Base-by-base conservation (phyloP, 2,797 vertebrate genomes). In the Clangula hyemalis region DNA sequence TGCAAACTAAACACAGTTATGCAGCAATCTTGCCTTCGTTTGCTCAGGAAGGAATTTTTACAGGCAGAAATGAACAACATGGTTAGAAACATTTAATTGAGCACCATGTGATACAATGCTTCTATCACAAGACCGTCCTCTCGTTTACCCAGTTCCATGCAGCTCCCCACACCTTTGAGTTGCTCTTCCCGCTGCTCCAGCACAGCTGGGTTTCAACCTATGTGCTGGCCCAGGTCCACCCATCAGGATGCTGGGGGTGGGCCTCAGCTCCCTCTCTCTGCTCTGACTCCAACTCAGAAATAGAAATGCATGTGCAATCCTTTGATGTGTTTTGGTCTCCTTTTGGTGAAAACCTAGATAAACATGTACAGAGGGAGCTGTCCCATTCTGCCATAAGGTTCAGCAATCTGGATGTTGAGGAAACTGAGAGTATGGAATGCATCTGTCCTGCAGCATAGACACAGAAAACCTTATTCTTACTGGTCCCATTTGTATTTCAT, bases 201-300 rank as follows among this genome's bases (percentile, higher is more conserved):
- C 49, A 51, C 0, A 0, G 10, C 24, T 28, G 58, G 28, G 10
- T 73, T 43, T 41, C 60, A 51, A 32, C 38, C 17, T 53, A 62
- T 2, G 2, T 9, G 14, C 2, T 3, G 0, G 8, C 34, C 17
- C 18, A n/a, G 4, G 0, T 3, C 9, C 32, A 11, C 9, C 49
- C n/a, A 6, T 0, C 43, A 56, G 5, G 18, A 2, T 11, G 45
- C 20, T 32, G 15, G 3, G 19, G 30, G 19, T 78, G 77, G 45
- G 27, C 15, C 39, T 73, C 43, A 43, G 17, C 28, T 61, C 16
- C 43, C 21, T 22, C 34, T 4, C 30, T 74, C 27, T 7, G 8
- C 30, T 17, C 20, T 15, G 3, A 5, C 17, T 53, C 20, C 38
- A 43, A 41, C 27, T 43, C 77, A 68, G 45, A 74, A 92, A 76